These are phyloP conservation scores for Dryobota labecula DNA, from an alignment of 2,888 invertebrate genomes.

Conservation along the genomic window DNA sequence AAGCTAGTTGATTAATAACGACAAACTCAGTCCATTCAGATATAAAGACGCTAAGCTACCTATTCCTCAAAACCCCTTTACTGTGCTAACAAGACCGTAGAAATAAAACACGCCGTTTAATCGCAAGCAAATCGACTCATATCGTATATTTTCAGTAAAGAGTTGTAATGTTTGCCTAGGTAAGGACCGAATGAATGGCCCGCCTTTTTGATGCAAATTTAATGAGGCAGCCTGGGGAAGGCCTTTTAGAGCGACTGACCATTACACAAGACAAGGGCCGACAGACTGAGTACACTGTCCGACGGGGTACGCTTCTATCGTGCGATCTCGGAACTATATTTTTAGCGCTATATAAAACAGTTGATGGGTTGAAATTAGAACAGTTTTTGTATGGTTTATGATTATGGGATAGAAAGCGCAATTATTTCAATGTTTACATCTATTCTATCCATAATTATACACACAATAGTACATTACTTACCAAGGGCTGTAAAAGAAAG, in stretches of 20 bases:
- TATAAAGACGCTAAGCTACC: too few relatives aligned
- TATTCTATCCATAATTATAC: too few relatives aligned
- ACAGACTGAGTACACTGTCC: constrained; percentile 80
- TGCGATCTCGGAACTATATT: constrained; percentile 54
- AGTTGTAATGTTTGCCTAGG: constrained; percentile 73
- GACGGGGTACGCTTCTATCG: constrained; percentile 59
- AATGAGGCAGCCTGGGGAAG: constrained; percentile 81
- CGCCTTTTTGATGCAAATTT: constrained; percentile 85
- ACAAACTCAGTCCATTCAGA: too few relatives aligned
- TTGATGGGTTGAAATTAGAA: constrained; percentile 24
- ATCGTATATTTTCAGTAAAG: constrained; percentile 62
- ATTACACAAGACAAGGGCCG: constrained; percentile 81
- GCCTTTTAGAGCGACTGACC: constrained; percentile 83
- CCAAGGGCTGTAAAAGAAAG: too few relatives aligned
- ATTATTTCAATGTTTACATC: too few relatives aligned
- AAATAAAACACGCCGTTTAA: constrained; percentile 47
- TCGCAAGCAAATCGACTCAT: constrained; percentile 55
- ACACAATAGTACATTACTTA: too few relatives aligned
- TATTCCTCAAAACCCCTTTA: constrained; percentile 11
- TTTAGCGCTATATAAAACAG: constrained; percentile 41
- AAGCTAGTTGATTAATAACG: too few relatives aligned
- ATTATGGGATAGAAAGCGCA: too few relatives aligned
- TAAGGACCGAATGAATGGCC: constrained; percentile 76
- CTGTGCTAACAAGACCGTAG: constrained; percentile 3
- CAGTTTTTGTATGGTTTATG: not conserved